Base-by-base conservation (phyloP, 2,113 vertebrate species). In the Morone saxatilis region DNA sequence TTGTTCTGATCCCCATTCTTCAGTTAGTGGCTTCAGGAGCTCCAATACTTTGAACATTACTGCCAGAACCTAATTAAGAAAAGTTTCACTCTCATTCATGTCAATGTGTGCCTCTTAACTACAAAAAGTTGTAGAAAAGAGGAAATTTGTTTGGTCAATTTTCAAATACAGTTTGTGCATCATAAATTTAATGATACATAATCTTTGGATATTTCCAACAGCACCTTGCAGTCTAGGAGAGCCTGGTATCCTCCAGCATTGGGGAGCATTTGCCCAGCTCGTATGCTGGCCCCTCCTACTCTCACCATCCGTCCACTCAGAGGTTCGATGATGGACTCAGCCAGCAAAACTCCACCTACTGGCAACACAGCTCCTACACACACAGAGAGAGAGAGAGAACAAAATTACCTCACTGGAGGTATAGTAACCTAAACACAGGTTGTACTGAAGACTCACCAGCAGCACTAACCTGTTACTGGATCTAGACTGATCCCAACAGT, bases 271-370 rank as follows among this genome's bases (percentile, higher is more conserved):
- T 87, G 83, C 0, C 92, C 96, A 0, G 93, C 92, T 25, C 48
- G 77, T 8, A 89, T 59, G 17, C 92, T 95, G 80, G 88, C 94
- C 3, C 97, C 97, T 2, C 94, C 94, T 0, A 97, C 75, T 36
- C 68, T 92, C 66, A 87, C 82, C 13, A 72, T 78, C 68, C 94
- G 95, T 36, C 96, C 92, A 66, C 97, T 98, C 84, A 98, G 92
- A 5, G 97, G 95, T 36, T 98, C 97, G 0, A 91, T 90, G 80
- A 97, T 97, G 78, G 92, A 83, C 84, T 98, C 96, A 0, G 94
- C 94, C 7, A 97, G 92, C n/a, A 97, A 78, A 40, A 96, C 88
- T 3, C 97, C 97, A 14, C 97, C 97, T 51, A 98, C 86, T 57
- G 97, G 96, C 74, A 97, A 22, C 43, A 97, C 94, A 8, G 94